Evolutionary conservation across 2,113 vertebrate genomes (phyloP).

Genomic region (Kryptolebias marmoratus): DNA sequence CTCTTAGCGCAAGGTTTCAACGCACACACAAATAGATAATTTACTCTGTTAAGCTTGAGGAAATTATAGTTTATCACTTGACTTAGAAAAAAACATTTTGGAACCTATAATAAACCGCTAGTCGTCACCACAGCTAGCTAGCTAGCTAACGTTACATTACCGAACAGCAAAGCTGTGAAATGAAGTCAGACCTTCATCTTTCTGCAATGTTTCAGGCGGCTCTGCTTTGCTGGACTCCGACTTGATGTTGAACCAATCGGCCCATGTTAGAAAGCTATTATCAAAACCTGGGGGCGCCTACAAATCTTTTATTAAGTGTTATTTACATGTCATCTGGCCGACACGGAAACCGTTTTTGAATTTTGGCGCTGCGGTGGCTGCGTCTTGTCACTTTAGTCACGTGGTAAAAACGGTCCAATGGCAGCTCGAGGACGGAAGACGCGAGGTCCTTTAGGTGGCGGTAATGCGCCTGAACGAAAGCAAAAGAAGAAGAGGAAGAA

Average conservation of each 20-base stretch:
- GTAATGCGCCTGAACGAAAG: background rate
- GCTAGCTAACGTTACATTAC: background rate
- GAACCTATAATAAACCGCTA: background rate
- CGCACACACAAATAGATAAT: no score
- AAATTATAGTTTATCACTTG: no score
- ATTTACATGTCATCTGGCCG: conserved; percentile 25
- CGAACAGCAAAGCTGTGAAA: background rate
- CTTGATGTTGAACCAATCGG: background rate
- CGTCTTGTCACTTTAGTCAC: conserved; percentile 53
- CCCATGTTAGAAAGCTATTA: background rate
- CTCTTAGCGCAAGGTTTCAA: background rate
- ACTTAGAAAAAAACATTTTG: no score
- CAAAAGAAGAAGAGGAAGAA: conserved; percentile 1
- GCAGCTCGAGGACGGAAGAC: background rate
- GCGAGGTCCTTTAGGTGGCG: conserved; percentile 25
- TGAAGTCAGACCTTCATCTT: conserved; percentile 78
- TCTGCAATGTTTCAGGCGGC: conserved; percentile 32
- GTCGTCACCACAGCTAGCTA: background rate
- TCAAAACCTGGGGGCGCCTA: background rate
- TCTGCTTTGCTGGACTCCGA: conserved; percentile 3
- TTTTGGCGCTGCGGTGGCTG: conserved; percentile 89
- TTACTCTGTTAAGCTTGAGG: background rate
- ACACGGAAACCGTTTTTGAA: conserved; percentile 84
- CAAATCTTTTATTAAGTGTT: conserved; percentile 15
- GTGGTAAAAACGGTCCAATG: conserved; percentile 59